A percentile compares a stretch with the other conserved stretches of the same genome.
Conservation (phyloP, 2,888 invertebrate species). For the Calameuta idolon region DNA sequence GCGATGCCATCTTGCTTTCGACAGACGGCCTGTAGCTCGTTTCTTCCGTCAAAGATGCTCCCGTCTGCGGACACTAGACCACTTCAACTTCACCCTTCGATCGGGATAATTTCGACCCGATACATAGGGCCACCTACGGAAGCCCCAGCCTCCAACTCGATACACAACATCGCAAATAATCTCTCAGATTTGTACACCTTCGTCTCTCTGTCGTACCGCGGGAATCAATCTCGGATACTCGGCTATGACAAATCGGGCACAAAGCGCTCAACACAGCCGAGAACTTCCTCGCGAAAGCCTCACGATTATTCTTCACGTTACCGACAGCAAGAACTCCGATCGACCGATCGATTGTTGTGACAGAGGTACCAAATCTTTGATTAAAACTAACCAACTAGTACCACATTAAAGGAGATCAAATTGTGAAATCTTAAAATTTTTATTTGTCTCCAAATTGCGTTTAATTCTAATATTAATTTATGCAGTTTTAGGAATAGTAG, state of each 20-base stretch:
- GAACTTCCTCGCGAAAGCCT: conserved; percentile 34
- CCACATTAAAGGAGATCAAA: not conserved
- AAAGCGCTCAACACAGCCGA: conserved; percentile 39
- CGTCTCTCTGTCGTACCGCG: conserved; percentile 17
- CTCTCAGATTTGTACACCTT: conserved; percentile 19
- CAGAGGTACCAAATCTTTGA: not conserved
- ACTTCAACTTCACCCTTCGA: conserved; percentile 17
- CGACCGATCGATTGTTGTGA: not conserved
- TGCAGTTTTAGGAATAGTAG: not conserved
- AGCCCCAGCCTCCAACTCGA: conserved; percentile 25
- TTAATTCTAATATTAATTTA: not conserved
- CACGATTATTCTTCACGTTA: conserved; percentile 18
- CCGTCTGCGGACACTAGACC: not conserved
- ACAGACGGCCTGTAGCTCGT: conserved; percentile 12
- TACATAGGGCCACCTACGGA: conserved; percentile 9
- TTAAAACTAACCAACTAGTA: not conserved
- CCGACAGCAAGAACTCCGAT: conserved; percentile 5
- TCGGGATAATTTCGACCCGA: conserved; percentile 9
- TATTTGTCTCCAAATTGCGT: not conserved
- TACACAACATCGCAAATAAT: conserved; percentile 32
- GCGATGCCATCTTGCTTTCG: conserved; percentile 56
- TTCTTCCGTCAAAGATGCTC: not conserved
- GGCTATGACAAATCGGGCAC: conserved; percentile 47
- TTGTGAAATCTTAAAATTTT: not conserved
- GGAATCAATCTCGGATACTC: conserved; percentile 32